Percentiles rank a stretch among this genome's conserved stretches.
Evolutionary conservation across 2,797 vertebrate genomes (phyloP).

Genomic region (Coluber constrictor): DNA sequence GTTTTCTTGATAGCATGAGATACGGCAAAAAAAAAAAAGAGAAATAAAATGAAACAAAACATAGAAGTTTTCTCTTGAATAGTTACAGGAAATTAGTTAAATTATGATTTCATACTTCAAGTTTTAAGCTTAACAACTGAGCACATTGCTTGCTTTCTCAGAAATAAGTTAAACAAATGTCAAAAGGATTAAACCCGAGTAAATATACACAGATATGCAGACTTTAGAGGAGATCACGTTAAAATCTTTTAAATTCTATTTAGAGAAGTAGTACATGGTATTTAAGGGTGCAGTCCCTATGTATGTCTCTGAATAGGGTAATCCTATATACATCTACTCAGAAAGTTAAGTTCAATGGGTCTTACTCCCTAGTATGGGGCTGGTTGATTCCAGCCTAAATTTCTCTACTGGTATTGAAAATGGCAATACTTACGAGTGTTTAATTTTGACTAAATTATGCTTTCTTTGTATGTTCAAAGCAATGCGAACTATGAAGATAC

Average conservation of each 20-base stretch:
- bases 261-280: not conserved
- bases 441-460: not conserved
- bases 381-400: not conserved
- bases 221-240: not conserved
- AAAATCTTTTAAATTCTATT: not conserved
- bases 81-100: constrained; percentile 61
- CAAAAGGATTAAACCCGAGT: not conserved
- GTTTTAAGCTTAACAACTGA: constrained; percentile 30
- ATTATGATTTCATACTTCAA: constrained; percentile 37
- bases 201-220: not conserved
- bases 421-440: not conserved
- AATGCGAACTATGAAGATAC: not conserved
- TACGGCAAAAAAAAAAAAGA: not conserved
- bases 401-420: not conserved
- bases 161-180: not conserved
- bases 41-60: constrained; percentile 27
- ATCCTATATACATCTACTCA: not conserved
- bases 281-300: not conserved
- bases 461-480: not conserved
- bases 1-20: constrained; percentile 66
- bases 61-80: constrained; percentile 52
- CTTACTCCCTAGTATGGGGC: not conserved
- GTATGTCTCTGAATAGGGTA: not conserved
- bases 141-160: constrained; percentile 29
- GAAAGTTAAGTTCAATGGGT: not conserved